Base-by-base conservation (phyloP, 2,113 vertebrate genomes). In the Mesocricetus auratus region DNA sequence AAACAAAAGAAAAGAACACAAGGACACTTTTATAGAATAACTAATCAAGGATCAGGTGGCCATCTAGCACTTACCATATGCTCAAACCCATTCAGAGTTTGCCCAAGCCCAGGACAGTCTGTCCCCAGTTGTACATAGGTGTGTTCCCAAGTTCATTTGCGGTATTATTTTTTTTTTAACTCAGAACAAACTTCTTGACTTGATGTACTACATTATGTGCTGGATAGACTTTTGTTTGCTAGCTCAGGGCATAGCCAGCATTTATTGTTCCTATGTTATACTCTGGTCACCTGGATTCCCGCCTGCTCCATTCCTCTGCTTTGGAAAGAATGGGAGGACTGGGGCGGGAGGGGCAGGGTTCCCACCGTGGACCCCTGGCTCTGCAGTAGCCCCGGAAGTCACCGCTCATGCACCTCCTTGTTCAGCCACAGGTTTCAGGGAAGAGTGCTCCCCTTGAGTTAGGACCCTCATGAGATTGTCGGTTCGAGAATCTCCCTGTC, bases 91-190 rank as follows among this genome's bases (percentile, higher is more conserved):
- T 45, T 19, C 71, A 60, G 89, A 45, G 19, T 97, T 90, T 94
- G 94, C 62, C 56, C 78, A 75, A 82, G 94, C 13, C 68, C 10
- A 77, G 81, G 50, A 96, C 93, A 90, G 79, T 4, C 33, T 31
- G 64, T 94, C 68, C 93, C 95, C 19, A 90, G 45, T 47, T 93
- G 95, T 94, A 75, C 90, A 88, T 19, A 89, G n/a, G 58, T 92
- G 71, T 93, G 94, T 92, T 11, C 85, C 79, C 39, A 88, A 66
- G 64, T 86, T 90, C 90, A 93, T 78, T 86, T 83, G 47, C 36
- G 90, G 26, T 45, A 45, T 58, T 39, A 4, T 31, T 71, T 64
- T 68, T 26, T 66, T 74, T 83, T 86, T 92, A 96, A 93, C 47
- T 58, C 68, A 60, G 64, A 89, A 91, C 79, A 93, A 74, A 83